These are phyloP conservation scores for Coelopa frigida DNA, from an alignment of 1,140 invertebrate genomes.

Conservation along the genomic window DNA sequence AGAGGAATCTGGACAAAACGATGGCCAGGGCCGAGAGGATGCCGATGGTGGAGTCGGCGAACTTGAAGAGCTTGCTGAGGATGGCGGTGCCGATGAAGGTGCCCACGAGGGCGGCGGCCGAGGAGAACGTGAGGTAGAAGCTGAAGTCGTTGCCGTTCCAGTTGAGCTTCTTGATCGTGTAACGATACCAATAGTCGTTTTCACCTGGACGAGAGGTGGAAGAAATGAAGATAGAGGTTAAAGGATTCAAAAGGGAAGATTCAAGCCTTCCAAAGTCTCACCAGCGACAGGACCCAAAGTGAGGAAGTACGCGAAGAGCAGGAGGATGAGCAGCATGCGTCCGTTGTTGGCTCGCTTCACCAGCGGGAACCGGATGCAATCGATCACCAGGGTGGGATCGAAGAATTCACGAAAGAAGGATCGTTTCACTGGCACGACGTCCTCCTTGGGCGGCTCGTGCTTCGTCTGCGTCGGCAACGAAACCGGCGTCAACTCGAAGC, in stretches of 20 bases:
- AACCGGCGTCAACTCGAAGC: slow-evolving; percentile 25
- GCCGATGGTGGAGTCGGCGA: slow-evolving; percentile 36
- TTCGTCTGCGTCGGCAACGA: not conserved
- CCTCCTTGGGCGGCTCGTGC: slow-evolving; percentile 6
- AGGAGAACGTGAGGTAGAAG: slow-evolving; percentile 29
- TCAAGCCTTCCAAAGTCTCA: not conserved
- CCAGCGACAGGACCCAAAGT: slow-evolving; percentile 32
- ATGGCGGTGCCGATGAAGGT: slow-evolving; percentile 41
- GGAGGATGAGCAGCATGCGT: slow-evolving; percentile 27
- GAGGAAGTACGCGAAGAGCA: slow-evolving; percentile 35
- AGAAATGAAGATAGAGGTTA: not conserved
- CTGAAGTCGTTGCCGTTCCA: slow-evolving; percentile 42
- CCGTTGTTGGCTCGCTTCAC: slow-evolving; percentile 34
- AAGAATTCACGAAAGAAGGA: slow-evolving; percentile 33
- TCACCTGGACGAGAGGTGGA: slow-evolving; percentile 17
- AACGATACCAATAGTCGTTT: slow-evolving; percentile 38
- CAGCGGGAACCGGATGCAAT: slow-evolving; percentile 32
- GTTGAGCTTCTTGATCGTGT: slow-evolving; percentile 32
- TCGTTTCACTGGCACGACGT: slow-evolving; percentile 7
- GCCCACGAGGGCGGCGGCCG: slow-evolving; percentile 20
- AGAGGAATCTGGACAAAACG: slow-evolving; percentile 29
- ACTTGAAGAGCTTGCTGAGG: slow-evolving; percentile 36
- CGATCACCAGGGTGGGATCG: slow-evolving; percentile 36
- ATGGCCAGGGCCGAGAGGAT: slow-evolving; percentile 32
- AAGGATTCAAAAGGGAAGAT: not conserved